Evolutionary conservation across 2,888 invertebrate genomes (phyloP).

Genomic region (Acronicta aceris): DNA sequence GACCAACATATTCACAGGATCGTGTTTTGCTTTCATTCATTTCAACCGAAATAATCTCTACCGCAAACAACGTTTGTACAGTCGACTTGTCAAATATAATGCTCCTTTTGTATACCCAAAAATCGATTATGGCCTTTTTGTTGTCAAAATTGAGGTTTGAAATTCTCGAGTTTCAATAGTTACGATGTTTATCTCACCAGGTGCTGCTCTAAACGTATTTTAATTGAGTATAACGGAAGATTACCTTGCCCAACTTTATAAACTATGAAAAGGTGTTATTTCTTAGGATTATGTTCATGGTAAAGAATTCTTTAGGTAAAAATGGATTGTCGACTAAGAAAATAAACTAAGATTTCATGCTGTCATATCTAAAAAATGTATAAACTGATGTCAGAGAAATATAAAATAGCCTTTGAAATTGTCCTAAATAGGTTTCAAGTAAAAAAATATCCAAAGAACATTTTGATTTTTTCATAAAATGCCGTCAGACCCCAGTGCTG

Average conservation of each 20-base stretch:
- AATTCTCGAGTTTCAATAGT: constrained; percentile 87
- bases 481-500: too few species aligned
- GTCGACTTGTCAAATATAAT: constrained; percentile 89
- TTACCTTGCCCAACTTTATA: constrained; percentile 49
- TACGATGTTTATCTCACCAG: constrained; percentile 87
- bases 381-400: background rate
- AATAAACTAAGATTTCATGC: constrained; percentile 36
- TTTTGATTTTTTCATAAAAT: too few species aligned
- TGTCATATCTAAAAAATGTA: background rate
- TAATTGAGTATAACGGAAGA: constrained; percentile 79
- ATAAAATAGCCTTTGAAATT: background rate
- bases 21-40: constrained; percentile 89
- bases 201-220: constrained; percentile 85
- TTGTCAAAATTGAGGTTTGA: constrained; percentile 88
- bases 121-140: constrained; percentile 89
- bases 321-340: constrained; percentile 19
- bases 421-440: too few species aligned
- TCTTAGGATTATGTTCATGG: constrained; percentile 29
- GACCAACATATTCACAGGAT: constrained; percentile 81
- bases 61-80: constrained; percentile 87
- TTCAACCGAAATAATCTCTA: constrained; percentile 89
- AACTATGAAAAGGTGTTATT: constrained; percentile 48
- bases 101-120: constrained; percentile 82
- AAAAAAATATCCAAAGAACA: too few species aligned
- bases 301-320: constrained; percentile 4